Percentiles rank a stretch among this genome's conserved stretches.
phyloP scores from a whole-genome alignment of 2,113 vertebrate species.

The Macheiramphus alcinus region DNA sequence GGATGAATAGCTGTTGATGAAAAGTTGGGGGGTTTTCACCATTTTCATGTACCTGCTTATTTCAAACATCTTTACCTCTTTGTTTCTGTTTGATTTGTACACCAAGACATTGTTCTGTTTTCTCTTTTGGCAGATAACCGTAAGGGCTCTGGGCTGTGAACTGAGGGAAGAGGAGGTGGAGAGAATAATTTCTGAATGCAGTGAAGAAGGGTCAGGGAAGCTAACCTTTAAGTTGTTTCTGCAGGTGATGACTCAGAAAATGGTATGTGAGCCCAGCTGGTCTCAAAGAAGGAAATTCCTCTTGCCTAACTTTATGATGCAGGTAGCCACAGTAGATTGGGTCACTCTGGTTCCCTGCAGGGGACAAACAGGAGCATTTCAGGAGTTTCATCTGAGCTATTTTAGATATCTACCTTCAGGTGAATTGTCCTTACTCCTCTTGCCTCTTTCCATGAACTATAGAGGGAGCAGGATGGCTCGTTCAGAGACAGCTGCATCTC shows the following conservation, averaged over 20 bases:
- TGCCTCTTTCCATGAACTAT: not conserved
- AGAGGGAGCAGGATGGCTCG: too few relatives aligned
- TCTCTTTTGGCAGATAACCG: conserved; percentile 76
- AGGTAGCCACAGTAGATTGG: not conserved
- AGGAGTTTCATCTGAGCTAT: not conserved
- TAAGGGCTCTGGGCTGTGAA: conserved; percentile 90
- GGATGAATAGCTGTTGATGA: not conserved
- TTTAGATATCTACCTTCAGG: not conserved
- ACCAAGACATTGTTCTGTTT: not conserved
- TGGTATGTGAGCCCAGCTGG: conserved; percentile 67
- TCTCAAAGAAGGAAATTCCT: not conserved
- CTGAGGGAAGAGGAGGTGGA: conserved; percentile 90
- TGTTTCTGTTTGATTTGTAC: not conserved
- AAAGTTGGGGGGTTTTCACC: not conserved
- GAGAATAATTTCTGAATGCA: conserved; percentile 85
- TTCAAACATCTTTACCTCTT: not conserved
- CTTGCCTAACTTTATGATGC: not conserved
- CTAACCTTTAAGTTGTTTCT: conserved; percentile 87
- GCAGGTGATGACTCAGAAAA: conserved; percentile 88
- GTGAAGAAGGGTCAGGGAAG: conserved; percentile 86
- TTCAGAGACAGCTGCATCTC: not conserved
- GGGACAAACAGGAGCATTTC: not conserved
- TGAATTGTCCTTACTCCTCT: not conserved
- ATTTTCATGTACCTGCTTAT: not conserved
- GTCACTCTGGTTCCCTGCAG: not conserved